phyloP scores from a whole-genome alignment of 2,797 vertebrate species.

The Pipistrellus pipistrellus region DNA sequence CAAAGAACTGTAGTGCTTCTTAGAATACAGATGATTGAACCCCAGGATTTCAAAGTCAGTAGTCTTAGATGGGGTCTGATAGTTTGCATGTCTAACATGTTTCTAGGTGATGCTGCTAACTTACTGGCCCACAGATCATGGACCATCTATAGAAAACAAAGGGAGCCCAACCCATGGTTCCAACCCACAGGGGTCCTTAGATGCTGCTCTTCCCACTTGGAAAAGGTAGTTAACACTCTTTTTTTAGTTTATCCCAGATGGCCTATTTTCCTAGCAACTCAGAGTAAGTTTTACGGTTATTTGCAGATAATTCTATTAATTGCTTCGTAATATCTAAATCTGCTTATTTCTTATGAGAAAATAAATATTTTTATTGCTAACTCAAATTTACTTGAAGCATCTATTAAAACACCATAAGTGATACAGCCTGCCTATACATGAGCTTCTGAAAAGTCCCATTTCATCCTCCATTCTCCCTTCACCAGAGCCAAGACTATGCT shows the following conservation, averaged over 20 bases:
- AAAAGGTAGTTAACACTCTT: not conserved
- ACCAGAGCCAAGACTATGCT: not conserved
- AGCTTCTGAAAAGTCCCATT: not conserved
- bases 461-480: not conserved
- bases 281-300: not conserved
- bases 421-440: not conserved
- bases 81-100: not conserved
- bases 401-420: not conserved
- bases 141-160: not conserved
- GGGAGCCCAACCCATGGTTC: not conserved
- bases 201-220: too few relatives aligned
- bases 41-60: not conserved
- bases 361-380: not conserved
- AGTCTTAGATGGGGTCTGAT: not conserved
- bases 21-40: not conserved
- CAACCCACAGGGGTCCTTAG: not conserved
- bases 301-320: constrained; percentile 13
- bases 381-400: not conserved
- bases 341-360: not conserved
- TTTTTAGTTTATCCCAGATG: not conserved
- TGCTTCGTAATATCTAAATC: not conserved
- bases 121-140: not conserved
- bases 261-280: not conserved
- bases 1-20: not conserved
- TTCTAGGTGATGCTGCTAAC: not conserved